Evolutionary conservation across 1,140 invertebrate genomes (phyloP), one percentile per base, ranked within the genome.

Genomic region (Trachymyrmex cornetzi): DNA sequence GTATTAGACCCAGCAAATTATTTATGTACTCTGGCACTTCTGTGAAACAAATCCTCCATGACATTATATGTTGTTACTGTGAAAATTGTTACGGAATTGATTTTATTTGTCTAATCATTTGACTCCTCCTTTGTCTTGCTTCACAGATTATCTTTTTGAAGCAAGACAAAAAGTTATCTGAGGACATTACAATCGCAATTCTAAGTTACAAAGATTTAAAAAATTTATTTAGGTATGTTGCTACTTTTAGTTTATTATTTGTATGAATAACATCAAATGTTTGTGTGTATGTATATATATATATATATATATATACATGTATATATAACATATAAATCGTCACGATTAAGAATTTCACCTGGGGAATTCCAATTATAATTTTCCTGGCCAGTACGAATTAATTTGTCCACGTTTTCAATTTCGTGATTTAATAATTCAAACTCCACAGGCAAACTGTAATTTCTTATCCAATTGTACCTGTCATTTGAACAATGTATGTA

Each of bases 391-490:
- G 96, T 90, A 55, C 96, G 89, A 82, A 97, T 94, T 24, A 96
- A 92, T n/a, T 92, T 77, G 88, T 97, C 96, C 57, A 97, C 96
- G 5, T 93, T 93, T 22, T 94, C 89, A 22, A 97, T 92, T 91
- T 97, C 96, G 38, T 95, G 91, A 88, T 96, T 92, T 22, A 97
- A 93, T 12, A 97, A 92, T n/a, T 95, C 94, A 75, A 95, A 95
- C 91, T 97, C 97, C 27, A 96, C 95, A 27, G 95, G 94, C 7
- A 95, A 94, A n/a, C 95, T 94, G 6, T 94, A 92, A 12, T 90
- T 93, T 53, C 95, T 93, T 30, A 97, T 95, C 93, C 95, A 95
- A 91, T 97, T 97, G 91, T 97, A 97, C 95, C 96, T 96, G 19
- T 44, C 48, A 16, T 30, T 22, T 59, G n/a, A 66, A 81, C 14